These are phyloP conservation scores for Rhogogaster chlorosoma DNA, from an alignment of 2,888 invertebrate genomes.

Conservation along the genomic window DNA sequence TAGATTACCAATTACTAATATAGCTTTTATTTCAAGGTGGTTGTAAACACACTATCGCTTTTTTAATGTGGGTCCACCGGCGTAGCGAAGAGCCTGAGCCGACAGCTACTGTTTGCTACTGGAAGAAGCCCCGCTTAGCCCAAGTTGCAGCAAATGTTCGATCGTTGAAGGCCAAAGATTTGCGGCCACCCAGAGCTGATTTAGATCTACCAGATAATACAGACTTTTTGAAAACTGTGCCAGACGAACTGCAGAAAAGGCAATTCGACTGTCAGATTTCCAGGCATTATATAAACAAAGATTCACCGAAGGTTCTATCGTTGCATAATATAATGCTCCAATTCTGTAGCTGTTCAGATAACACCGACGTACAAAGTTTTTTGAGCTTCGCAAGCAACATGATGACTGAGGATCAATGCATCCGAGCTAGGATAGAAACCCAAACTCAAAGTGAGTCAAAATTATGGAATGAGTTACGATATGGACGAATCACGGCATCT, in stretches of 20 bases:
- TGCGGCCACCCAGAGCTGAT: background rate
- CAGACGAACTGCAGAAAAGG: constrained; percentile 9
- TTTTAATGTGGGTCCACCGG: constrained; percentile 60
- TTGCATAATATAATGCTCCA: constrained; percentile 20
- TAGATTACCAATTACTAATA: background rate
- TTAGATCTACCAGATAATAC: constrained; percentile 11
- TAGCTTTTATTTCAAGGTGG: constrained; percentile 52
- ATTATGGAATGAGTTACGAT: constrained; percentile 44
- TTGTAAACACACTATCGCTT: constrained; percentile 57
- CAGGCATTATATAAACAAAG: constrained; percentile 9
- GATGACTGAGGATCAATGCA: constrained; percentile 35
- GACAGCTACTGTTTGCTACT: constrained; percentile 57
- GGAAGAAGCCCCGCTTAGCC: constrained; percentile 56
- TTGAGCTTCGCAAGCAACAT: background rate
- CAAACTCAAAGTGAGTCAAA: constrained; percentile 41
- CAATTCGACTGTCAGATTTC: constrained; percentile 19
- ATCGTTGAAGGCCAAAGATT: constrained; percentile 53
- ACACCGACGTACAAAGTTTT: constrained; percentile 1
- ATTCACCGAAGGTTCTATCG: constrained; percentile 13
- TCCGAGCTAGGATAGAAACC: background rate
- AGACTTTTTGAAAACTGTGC: constrained; percentile 6
- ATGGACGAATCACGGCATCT: constrained; percentile 49
- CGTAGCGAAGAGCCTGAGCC: constrained; percentile 58
- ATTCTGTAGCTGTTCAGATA: constrained; percentile 22
- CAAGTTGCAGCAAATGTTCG: constrained; percentile 53